Evolutionary conservation across 2,888 invertebrate genomes (phyloP).

Genomic region (Dasysyrphus albostriatus): DNA sequence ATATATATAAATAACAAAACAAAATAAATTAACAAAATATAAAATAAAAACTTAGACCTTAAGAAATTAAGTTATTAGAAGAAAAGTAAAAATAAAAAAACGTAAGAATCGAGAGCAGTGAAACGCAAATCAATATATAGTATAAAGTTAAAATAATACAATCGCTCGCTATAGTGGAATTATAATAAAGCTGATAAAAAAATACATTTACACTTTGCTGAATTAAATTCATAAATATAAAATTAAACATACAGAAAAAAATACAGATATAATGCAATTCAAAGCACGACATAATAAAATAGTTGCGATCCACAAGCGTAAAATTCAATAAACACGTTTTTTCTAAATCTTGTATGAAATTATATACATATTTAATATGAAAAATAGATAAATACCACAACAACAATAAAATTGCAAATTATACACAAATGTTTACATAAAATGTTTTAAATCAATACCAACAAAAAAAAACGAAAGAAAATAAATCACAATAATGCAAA

Average conservation of each 20-base stretch:
- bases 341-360: conserved; percentile 56
- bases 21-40: conserved; percentile 56
- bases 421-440: conserved; percentile 64
- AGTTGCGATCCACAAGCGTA: conserved; percentile 37
- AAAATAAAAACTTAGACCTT: conserved; percentile 48
- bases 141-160: conserved; percentile 19
- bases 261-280: conserved; percentile 13
- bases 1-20: conserved; percentile 50
- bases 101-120: conserved; percentile 45
- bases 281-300: conserved; percentile 9
- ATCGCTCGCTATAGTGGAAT: conserved; percentile 70
- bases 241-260: background rate
- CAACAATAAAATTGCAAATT: conserved; percentile 50
- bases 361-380: conserved; percentile 1
- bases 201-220: conserved; percentile 48
- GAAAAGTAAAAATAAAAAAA: conserved; percentile 13
- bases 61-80: conserved; percentile 71
- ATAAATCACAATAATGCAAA: conserved; percentile 58
- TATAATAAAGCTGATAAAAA: conserved; percentile 38
- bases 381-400: conserved; percentile 48
- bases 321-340: conserved; percentile 40
- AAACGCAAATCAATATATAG: conserved; percentile 60
- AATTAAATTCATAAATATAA: conserved; percentile 47
- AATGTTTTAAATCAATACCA: conserved; percentile 58
- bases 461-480: conserved; percentile 44